phyloP scores from a whole-genome alignment of 2,888 invertebrate species.

The Spicauda simplicius region DNA sequence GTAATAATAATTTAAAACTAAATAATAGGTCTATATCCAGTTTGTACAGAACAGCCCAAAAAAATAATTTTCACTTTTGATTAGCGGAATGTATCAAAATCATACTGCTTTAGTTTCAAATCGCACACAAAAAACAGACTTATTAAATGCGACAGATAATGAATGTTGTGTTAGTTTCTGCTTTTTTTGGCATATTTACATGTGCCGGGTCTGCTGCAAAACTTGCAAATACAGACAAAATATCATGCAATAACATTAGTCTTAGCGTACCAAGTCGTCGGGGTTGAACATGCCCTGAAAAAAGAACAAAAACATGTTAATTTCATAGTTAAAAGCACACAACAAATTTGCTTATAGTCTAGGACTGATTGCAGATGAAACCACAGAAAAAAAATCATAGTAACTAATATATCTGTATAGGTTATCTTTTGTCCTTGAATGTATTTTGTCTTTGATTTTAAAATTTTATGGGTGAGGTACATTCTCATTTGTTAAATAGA shows the following conservation, averaged over 20 bases:
- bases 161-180: conserved; percentile 40
- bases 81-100: conserved; percentile 59
- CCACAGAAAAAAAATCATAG: neutral
- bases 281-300: conserved; percentile 95
- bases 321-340: neutral
- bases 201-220: conserved; percentile 56
- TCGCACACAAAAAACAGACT: conserved; percentile 65
- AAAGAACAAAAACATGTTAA: conserved; percentile 48
- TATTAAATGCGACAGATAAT: conserved; percentile 47
- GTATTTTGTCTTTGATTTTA: too few species aligned
- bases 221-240: conserved; percentile 53
- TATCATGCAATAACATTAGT: conserved; percentile 69
- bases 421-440: too few species aligned
- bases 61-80: conserved; percentile 38
- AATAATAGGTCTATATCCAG: conserved; percentile 33
- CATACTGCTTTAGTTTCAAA: conserved; percentile 47
- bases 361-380: too few species aligned
- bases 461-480: too few species aligned
- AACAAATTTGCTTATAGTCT: too few species aligned
- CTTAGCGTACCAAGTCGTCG: conserved; percentile 89
- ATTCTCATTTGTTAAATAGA: too few species aligned
- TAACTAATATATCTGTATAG: neutral
- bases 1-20: conserved; percentile 22
- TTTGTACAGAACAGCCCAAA: conserved; percentile 49
- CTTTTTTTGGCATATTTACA: conserved; percentile 63